Percentiles rank a stretch among this genome's conserved stretches.
Conservation (phyloP, 2,797 vertebrate genomes). For the Capromys pilorides region DNA sequence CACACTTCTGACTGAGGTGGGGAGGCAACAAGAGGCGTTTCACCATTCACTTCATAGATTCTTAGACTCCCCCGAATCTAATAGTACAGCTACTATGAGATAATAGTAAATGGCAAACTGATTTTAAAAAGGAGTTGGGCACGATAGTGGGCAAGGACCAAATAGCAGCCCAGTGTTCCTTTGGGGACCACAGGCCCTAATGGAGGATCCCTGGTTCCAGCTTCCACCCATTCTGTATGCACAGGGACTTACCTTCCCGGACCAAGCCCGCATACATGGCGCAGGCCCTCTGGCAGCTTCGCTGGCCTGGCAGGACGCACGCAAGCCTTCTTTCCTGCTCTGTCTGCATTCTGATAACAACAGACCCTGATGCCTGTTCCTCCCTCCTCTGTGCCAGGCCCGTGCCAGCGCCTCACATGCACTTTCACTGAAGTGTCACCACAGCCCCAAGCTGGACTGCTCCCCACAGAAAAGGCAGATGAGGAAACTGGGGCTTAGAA, state of each 20-base stretch:
- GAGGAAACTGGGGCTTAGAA: not conserved
- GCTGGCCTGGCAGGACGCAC: not conserved
- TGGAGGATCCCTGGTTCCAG: fast-evolving
- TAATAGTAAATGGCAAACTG: not conserved
- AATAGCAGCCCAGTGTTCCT: not conserved
- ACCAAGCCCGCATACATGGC: not conserved
- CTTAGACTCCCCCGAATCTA: not conserved
- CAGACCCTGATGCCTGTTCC: not conserved
- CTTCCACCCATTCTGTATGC: not conserved
- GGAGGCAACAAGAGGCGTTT: not conserved
- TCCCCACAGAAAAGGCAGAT: not conserved
- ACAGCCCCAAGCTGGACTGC: too few relatives aligned
- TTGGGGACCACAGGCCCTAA: not conserved
- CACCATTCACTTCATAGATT: not conserved
- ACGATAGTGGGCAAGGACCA: not conserved
- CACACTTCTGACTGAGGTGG: not conserved
- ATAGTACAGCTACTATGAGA: not conserved
- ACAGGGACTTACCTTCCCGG: not conserved
- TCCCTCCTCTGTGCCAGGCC: not conserved
- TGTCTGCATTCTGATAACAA: too few relatives aligned
- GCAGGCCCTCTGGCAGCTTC: not conserved
- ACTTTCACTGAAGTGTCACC: not conserved
- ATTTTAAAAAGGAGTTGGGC: not conserved
- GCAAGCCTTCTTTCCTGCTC: too few relatives aligned
- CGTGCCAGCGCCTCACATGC: not conserved